A percentile compares a stretch with the other conserved stretches of the same genome.
These are phyloP conservation scores for Drosophila niveifrons DNA, from an alignment of 2,888 invertebrate species.

Conservation along the genomic window DNA sequence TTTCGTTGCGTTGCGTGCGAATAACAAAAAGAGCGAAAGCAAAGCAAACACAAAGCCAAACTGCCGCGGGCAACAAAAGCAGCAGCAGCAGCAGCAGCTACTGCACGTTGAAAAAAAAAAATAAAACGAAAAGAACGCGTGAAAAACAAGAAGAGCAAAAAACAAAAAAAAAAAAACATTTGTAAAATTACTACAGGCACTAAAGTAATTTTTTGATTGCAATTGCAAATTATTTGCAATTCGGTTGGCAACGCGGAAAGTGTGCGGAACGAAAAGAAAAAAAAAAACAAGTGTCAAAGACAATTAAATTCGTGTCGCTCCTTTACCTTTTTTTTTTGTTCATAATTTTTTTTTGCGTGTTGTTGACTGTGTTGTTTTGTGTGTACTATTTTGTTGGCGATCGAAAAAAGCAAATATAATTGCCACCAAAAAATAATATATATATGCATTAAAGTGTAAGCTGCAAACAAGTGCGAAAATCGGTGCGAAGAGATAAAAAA, in stretches of 20 bases:
- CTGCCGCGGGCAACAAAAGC: slow-evolving; percentile 62
- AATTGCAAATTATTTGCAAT: background rate
- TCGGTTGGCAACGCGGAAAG: background rate
- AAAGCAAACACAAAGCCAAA: slow-evolving; percentile 62
- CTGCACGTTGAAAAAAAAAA: slow-evolving; percentile 1
- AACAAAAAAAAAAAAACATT: background rate
- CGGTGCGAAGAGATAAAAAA: background rate
- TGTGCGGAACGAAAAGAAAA: background rate
- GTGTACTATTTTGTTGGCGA: background rate
- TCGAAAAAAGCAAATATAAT: background rate
- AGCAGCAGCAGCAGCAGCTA: slow-evolving; percentile 41
- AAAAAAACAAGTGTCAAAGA: slow-evolving; percentile 3
- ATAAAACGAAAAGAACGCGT: background rate
- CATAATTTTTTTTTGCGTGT: background rate
- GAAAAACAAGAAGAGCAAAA: slow-evolving; percentile 4
- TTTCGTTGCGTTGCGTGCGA: slow-evolving; percentile 47
- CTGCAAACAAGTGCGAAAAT: slow-evolving; percentile 29
- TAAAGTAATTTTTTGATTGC: background rate
- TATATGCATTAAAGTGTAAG: slow-evolving; percentile 3
- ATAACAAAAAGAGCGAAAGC: slow-evolving; percentile 55
- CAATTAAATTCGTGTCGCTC: background rate
- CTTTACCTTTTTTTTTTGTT: slow-evolving; percentile 6
- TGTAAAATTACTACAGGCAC: background rate
- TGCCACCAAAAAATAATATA: too few relatives aligned
- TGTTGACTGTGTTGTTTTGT: background rate